Conservation (phyloP, 2,797 vertebrate species). For the Gambelia wislizenii region DNA sequence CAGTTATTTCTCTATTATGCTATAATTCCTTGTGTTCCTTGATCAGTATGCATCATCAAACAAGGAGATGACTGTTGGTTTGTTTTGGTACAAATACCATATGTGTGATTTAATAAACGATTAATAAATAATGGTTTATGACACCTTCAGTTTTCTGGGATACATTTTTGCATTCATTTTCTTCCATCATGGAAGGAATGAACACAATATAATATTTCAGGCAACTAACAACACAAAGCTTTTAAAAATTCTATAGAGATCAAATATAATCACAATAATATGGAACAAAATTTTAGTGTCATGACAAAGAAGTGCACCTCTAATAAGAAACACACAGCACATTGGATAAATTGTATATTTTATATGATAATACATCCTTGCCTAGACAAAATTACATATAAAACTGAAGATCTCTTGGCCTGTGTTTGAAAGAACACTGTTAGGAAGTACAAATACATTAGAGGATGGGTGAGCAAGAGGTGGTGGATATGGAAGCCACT, state of each 20-base stretch:
- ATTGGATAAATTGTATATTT: too few species aligned
- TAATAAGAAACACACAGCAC: background rate
- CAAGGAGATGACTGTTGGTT: background rate
- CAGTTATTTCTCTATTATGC: conserved; percentile 4
- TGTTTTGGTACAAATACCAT: background rate
- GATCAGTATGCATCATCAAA: conserved; percentile 1
- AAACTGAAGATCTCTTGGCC: background rate
- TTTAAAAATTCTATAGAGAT: conserved; percentile 50
- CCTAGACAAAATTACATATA: background rate
- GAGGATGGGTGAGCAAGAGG: background rate
- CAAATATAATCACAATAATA: conserved; percentile 33
- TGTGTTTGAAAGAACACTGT: background rate
- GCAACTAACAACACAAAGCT: conserved; percentile 27
- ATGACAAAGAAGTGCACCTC: background rate
- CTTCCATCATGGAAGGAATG: conserved; percentile 39
- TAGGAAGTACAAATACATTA: background rate
- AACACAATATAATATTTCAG: conserved; percentile 32
- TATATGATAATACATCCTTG: background rate
- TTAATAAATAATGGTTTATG: conserved; percentile 6
- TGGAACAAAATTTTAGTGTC: conserved; percentile 25
- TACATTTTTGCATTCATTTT: conserved; percentile 16
- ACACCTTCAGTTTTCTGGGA: conserved; percentile 2
- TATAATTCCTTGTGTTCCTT: background rate
- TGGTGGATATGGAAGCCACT: too few species aligned
- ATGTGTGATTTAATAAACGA: background rate